phyloP scores from a whole-genome alignment of 1,140 invertebrate genomes.

The Zophobas atratus region DNA sequence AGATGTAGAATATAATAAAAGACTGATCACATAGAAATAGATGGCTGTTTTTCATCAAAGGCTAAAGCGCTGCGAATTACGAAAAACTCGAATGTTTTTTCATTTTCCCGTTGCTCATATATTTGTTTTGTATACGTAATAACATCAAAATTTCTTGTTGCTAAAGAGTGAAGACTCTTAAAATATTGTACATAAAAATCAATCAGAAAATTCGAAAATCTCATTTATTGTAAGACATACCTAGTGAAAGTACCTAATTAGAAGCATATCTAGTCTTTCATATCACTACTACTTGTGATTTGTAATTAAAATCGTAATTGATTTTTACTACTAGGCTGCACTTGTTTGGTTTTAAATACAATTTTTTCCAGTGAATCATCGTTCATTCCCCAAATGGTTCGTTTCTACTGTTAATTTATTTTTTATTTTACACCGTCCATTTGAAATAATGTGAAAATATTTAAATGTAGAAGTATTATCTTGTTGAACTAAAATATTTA shows the following conservation, averaged over 20 bases:
- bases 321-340: constrained; percentile 4
- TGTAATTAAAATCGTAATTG: constrained; percentile 1
- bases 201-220: constrained; percentile 5
- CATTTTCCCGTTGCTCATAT: no score
- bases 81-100: neutral
- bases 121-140: neutral
- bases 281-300: constrained; percentile 4
- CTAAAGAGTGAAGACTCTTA: neutral
- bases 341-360: constrained; percentile 12
- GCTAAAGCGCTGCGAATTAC: constrained; percentile 4
- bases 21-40: constrained; percentile 34
- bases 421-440: constrained; percentile 35
- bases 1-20: constrained; percentile 27
- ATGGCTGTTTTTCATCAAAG: constrained; percentile 4
- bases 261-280: constrained; percentile 38
- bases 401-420: constrained; percentile 20
- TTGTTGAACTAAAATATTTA: constrained; percentile 26
- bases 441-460: constrained; percentile 9
- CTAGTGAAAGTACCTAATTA: constrained; percentile 14
- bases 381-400: constrained; percentile 8
- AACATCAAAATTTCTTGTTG: neutral
- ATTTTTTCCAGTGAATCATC: neutral
- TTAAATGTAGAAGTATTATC: constrained; percentile 6
- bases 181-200: constrained; percentile 6
- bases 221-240: constrained; percentile 13